These are phyloP conservation scores for Nothocercus nigrocapillus DNA, from an alignment of 2,113 vertebrate genomes.

Conservation along the genomic window DNA sequence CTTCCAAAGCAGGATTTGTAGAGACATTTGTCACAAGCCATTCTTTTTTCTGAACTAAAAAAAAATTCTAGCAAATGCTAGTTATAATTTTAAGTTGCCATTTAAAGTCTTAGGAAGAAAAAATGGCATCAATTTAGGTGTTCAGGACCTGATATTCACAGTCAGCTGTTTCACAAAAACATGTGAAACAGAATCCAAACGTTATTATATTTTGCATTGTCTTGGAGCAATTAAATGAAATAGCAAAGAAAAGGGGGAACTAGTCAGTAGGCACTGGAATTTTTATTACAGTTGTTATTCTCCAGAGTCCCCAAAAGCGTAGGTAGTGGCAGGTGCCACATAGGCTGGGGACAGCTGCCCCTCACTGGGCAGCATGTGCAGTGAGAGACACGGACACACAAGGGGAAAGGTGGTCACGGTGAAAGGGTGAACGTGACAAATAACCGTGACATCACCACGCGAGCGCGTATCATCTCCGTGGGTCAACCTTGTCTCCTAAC, in stretches of 20 bases:
- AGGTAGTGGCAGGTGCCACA: not conserved
- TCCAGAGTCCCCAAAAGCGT: not conserved
- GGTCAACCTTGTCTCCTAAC: not conserved
- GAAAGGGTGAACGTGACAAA: rapidly evolving
- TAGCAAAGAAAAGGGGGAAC: not conserved
- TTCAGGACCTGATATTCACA: rapidly evolving
- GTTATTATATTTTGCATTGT: too few species aligned
- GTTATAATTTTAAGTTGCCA: not conserved
- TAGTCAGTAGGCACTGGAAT: not conserved
- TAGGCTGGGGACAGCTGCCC: rapidly evolving
- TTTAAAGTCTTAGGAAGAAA: not conserved
- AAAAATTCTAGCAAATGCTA: not conserved
- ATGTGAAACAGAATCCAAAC: not conserved
- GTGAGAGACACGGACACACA: not conserved
- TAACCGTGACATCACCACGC: not conserved
- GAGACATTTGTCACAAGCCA: not conserved
- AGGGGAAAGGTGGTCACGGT: not conserved
- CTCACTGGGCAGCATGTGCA: rapidly evolving
- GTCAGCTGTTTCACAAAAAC: not conserved
- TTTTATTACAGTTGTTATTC: not conserved
- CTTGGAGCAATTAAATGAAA: not conserved
- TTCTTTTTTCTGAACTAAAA: not conserved
- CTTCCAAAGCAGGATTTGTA: not conserved
- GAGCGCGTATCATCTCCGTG: rapidly evolving
- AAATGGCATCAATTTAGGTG: not conserved